Percentiles rank a stretch among this genome's conserved stretches.
Conservation (phyloP, 2,797 vertebrate species). For the Coreius guichenoti region DNA sequence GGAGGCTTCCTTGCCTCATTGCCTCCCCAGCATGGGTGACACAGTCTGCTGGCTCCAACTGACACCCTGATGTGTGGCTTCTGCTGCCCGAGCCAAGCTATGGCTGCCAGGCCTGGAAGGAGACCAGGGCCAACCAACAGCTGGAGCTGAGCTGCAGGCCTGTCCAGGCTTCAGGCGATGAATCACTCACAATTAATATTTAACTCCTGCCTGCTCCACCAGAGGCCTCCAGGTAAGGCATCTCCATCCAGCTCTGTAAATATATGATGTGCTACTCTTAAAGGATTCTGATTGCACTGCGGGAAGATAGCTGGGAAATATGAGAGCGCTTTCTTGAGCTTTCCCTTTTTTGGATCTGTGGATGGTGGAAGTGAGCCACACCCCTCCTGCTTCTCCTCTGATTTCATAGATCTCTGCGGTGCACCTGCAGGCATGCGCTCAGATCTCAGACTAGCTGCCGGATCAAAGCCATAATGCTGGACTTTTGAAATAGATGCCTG, state of each 20-base stretch:
- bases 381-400: conserved; percentile 36
- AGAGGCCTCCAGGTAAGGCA: conserved; percentile 72
- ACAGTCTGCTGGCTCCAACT: conserved; percentile 63
- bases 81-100: conserved; percentile 74
- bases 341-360: conserved; percentile 34
- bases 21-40: conserved; percentile 59
- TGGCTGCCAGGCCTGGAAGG: conserved; percentile 77
- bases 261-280: conserved; percentile 66
- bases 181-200: conserved; percentile 85
- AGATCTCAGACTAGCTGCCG: conserved; percentile 58
- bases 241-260: conserved; percentile 72
- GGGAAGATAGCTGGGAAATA: conserved; percentile 47
- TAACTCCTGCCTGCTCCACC: conserved; percentile 80
- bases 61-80: conserved; percentile 66
- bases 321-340: conserved; percentile 27
- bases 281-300: conserved; percentile 56
- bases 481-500: conserved; percentile 57
- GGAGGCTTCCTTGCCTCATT: conserved; percentile 62
- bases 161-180: conserved; percentile 79
- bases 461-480: conserved; percentile 63
- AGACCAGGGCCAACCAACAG: conserved; percentile 77
- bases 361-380: conserved; percentile 33
- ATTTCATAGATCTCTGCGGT: conserved; percentile 52
- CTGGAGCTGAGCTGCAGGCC: conserved; percentile 78
- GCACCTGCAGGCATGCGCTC: conserved; percentile 60